phyloP scores from a whole-genome alignment of 2,888 invertebrate species.

The Tanypteryx hageni region DNA sequence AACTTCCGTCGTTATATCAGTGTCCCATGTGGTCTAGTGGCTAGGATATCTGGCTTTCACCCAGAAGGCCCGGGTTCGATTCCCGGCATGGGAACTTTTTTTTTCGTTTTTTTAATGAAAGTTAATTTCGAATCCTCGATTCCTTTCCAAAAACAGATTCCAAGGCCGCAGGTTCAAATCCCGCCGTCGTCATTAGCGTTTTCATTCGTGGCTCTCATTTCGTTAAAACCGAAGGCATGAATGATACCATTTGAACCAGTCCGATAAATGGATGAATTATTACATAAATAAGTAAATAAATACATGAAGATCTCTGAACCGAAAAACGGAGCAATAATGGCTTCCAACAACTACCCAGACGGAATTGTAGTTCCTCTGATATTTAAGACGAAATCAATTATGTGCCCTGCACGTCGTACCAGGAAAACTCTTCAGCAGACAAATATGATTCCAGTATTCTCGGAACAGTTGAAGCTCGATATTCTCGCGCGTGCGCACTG shows the following conservation, averaged over 20 bases:
- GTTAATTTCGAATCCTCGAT: neutral
- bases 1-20: neutral
- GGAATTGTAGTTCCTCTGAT: neutral
- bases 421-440: constrained; percentile 37
- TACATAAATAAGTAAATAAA: too few relatives aligned
- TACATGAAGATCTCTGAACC: neutral
- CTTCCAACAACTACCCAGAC: neutral
- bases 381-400: constrained; percentile 36
- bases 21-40: constrained; percentile 26
- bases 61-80: constrained; percentile 35
- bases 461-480: constrained; percentile 62
- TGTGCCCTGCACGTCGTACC: neutral
- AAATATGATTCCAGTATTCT: constrained; percentile 60
- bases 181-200: neutral
- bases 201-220: neutral
- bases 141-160: neutral
- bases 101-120: neutral
- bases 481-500: constrained; percentile 50
- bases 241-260: neutral
- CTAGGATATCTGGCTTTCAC: constrained; percentile 35
- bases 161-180: neutral
- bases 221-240: neutral
- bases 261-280: neutral
- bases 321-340: neutral
- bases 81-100: constrained; percentile 22